phyloP scores from a whole-genome alignment of 2,888 invertebrate genomes.

The Agrotis ipsilon region DNA sequence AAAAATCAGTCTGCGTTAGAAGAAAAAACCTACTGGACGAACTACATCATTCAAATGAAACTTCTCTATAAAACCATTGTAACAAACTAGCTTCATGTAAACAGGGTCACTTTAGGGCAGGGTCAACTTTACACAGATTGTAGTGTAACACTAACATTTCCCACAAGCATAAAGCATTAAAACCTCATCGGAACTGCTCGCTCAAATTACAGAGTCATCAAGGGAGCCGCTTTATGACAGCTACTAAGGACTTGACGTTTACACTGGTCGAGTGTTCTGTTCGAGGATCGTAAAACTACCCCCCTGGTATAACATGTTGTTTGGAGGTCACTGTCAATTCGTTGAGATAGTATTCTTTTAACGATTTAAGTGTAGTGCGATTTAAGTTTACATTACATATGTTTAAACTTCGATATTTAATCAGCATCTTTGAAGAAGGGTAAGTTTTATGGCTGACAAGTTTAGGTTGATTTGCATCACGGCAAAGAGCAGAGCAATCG shows the following conservation, averaged over 20 bases:
- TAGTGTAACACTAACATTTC: neutral
- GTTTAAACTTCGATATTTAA: no score
- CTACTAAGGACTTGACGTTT: slow-evolving; percentile 2
- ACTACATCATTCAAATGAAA: neutral
- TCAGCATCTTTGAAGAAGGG: no score
- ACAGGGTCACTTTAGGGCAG: neutral
- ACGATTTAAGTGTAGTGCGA: no score
- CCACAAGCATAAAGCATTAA: slow-evolving; percentile 7
- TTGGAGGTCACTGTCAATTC: neutral
- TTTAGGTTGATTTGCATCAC: no score
- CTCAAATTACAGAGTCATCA: slow-evolving; percentile 40
- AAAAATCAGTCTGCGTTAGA: no score
- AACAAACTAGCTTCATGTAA: neutral
- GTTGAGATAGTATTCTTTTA: neutral
- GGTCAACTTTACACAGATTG: neutral
- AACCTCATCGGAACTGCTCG: slow-evolving; percentile 13
- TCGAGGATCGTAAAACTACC: slow-evolving; percentile 30
- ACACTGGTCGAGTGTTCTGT: slow-evolving; percentile 15
- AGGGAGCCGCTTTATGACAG: slow-evolving; percentile 37
- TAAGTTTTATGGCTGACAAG: no score
- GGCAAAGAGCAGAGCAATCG: no score
- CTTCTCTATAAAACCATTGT: no score
- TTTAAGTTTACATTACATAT: no score
- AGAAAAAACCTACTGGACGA: neutral
- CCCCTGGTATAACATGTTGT: slow-evolving; percentile 6